Percentiles rank a stretch among this genome's conserved stretches.
Conservation (phyloP, 2,797 vertebrate species). For the Salarias fasciatus region DNA sequence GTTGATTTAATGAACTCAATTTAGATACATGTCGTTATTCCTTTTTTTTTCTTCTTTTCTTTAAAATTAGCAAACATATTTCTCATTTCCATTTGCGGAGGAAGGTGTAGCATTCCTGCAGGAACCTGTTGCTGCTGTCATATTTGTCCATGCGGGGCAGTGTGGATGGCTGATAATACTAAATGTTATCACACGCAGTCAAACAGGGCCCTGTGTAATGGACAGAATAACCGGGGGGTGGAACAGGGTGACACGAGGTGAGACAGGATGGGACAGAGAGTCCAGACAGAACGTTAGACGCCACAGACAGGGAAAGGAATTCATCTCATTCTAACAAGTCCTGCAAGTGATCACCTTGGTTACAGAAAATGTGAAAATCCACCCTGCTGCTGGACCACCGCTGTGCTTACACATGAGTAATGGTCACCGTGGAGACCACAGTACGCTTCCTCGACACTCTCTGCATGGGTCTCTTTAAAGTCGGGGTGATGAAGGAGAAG, state of each 20-base stretch:
- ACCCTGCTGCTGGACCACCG: constrained; percentile 34
- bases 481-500: constrained; percentile 4
- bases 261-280: constrained; percentile 12
- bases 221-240: constrained; percentile 54
- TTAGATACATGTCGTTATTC: too few species aligned
- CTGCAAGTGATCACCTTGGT: constrained; percentile 44
- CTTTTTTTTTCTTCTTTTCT: too few species aligned
- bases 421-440: constrained; percentile 53
- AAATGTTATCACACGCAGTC: constrained; percentile 11
- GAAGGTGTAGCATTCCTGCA: too few species aligned
- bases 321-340: constrained; percentile 17
- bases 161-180: constrained; percentile 38
- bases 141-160: constrained; percentile 39
- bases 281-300: background rate
- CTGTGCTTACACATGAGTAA: constrained; percentile 52
- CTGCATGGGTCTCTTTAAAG: constrained; percentile 46
- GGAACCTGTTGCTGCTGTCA: constrained; percentile 23
- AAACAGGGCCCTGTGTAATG: constrained; percentile 60
- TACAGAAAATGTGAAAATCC: constrained; percentile 45
- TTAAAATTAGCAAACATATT: too few species aligned
- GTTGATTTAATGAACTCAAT: too few species aligned
- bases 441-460: constrained; percentile 4
- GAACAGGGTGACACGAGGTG: constrained; percentile 17
- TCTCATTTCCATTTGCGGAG: too few species aligned
- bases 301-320: constrained; percentile 12